These are phyloP conservation scores for Etheostoma spectabile DNA, from an alignment of 2,113 vertebrate genomes.

Conservation along the genomic window DNA sequence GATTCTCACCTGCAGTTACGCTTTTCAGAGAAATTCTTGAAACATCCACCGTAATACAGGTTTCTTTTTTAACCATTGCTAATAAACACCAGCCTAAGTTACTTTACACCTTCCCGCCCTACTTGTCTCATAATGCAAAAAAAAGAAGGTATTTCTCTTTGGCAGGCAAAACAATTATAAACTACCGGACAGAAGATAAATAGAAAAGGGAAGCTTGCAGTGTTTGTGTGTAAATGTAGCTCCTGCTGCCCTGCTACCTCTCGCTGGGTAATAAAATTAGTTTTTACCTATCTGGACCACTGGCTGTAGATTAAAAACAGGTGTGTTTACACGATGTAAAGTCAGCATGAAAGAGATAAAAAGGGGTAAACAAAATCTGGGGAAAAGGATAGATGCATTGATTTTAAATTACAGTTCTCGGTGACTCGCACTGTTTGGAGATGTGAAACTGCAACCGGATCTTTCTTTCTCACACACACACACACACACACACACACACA, in stretches of 20 bases:
- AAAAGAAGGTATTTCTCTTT: background rate
- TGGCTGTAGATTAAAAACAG: constrained; percentile 52
- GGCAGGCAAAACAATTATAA: background rate
- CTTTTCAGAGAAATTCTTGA: background rate
- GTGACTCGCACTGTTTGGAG: constrained; percentile 16
- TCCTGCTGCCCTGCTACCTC: background rate
- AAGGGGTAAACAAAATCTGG: constrained; percentile 16
- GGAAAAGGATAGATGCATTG: background rate
- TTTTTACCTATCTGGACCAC: constrained; percentile 25
- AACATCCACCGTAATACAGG: background rate
- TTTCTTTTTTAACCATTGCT: background rate
- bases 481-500: background rate
- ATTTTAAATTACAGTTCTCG: constrained; percentile 57
- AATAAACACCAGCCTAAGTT: constrained; percentile 2
- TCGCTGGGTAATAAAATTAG: constrained; percentile 23
- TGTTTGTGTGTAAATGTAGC: background rate
- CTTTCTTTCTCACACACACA: background rate
- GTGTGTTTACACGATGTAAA: constrained; percentile 26
- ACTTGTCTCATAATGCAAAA: background rate
- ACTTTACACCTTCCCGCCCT: background rate
- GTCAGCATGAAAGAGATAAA: constrained; percentile 22
- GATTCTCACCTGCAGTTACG: background rate
- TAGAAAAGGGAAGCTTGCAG: background rate
- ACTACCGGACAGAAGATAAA: background rate
- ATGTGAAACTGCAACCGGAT: constrained; percentile 1